Evolutionary conservation across 2,113 vertebrate genomes (phyloP), one percentile per base, ranked within the genome.

Genomic region (Zapornia atra): DNA sequence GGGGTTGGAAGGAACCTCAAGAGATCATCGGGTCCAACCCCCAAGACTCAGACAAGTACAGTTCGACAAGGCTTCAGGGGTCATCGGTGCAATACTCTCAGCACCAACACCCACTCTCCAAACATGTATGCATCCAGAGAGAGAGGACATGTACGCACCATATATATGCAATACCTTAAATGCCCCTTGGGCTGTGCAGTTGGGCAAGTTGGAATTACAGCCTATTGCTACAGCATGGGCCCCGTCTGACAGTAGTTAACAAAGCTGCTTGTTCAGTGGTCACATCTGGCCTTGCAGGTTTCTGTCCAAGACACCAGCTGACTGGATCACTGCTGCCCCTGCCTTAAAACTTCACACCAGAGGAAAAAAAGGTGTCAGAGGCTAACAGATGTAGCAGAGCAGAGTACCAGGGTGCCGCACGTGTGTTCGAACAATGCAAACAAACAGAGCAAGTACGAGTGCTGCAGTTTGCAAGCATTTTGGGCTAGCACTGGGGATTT

Each of bases 211-310:
- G 66, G 34, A 50, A 28, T 34, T 46, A 53, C 42, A 56, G 11
- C 50, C 34, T 56, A 25, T 48, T 0, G 1, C 38, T 42, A 12
- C 40, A 51, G 33, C 24, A 25, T 3, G 5, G 0, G 10, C 36
- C 22, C 80, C n/a, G 28, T 26, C 56, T 14, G 61, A n/a, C 42
- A 73, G 33, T 20, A 42, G 5, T 25, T 25, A 44, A 68, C 36
- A 56, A 60, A 73, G 73, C 33, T 51, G 54, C 72, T 91, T 51
- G 54, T 66, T 91, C 83, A 11, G 15, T 11, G 15, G 14, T 71
- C 44, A 33, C 54, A 7, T 34, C n/a, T 26, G 33, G 34, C 4
- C 0, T 8, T 56, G 34, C 11, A 73, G 53, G 33, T 63, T 50
- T 79, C 72, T 51, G 38, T 53, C 33, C 25, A 22, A 53, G 79